A percentile compares a stretch with the other conserved stretches of the same genome.
phyloP scores from a whole-genome alignment of 2,888 invertebrate genomes.

The Thysanoteuthis rhombus region DNA sequence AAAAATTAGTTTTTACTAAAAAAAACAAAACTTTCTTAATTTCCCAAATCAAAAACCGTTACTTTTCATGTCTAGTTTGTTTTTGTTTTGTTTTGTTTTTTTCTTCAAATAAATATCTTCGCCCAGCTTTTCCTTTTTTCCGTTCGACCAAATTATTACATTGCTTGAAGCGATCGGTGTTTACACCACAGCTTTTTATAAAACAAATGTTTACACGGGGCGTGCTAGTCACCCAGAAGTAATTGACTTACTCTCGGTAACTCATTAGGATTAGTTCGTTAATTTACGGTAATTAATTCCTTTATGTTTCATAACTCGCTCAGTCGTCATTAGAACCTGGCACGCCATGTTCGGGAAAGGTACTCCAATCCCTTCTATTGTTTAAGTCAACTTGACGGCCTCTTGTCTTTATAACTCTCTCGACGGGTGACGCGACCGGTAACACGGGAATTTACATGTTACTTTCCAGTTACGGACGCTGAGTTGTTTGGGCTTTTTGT shows the following conservation, averaged over 20 bases:
- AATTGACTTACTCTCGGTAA: background rate
- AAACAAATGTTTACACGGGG: background rate
- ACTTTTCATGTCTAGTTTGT: background rate
- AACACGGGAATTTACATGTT: background rate
- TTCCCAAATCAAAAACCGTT: background rate
- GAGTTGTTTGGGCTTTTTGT: background rate
- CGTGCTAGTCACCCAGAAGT: background rate
- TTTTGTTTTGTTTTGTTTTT: too few relatives aligned
- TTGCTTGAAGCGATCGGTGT: background rate
- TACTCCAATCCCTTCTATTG: background rate
- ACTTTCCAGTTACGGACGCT: background rate
- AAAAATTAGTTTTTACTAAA: background rate
- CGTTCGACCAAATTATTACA: background rate
- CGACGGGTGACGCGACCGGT: background rate
- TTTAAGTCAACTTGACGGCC: background rate
- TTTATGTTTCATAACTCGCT: background rate
- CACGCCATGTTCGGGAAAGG: background rate
- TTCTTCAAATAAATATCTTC: background rate
- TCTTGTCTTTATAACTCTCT: background rate
- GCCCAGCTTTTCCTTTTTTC: background rate
- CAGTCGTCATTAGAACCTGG: background rate
- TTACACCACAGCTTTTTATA: background rate
- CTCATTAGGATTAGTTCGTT: conserved; percentile 12
- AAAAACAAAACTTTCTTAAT: background rate
- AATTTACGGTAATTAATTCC: background rate